phyloP scores from a whole-genome alignment of 2,888 invertebrate species.

The Eupithecia subfuscata region DNA sequence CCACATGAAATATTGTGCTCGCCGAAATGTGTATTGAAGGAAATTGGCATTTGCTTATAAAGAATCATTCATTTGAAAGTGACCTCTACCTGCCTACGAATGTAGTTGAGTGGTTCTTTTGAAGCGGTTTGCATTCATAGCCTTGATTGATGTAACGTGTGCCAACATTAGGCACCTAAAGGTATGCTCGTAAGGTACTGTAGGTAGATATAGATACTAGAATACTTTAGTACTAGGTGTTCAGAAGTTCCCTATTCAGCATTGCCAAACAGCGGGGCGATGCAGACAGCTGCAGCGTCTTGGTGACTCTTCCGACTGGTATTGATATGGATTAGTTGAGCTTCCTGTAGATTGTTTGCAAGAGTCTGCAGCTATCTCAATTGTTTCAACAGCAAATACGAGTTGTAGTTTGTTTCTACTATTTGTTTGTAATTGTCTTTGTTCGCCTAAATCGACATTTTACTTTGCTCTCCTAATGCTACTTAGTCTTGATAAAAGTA shows the following conservation, averaged over 20 bases:
- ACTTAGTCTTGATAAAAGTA: background rate
- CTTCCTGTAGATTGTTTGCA: too few species aligned
- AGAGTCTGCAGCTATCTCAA: too few species aligned
- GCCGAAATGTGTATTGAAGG: slow-evolving; percentile 12
- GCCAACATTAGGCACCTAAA: background rate
- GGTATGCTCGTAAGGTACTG: background rate
- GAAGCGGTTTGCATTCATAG: background rate
- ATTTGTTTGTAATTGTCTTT: too few species aligned
- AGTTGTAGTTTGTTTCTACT: too few species aligned
- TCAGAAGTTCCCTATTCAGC: too few species aligned
- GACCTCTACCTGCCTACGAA: background rate
- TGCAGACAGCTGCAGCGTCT: too few species aligned
- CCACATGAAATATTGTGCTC: slow-evolving; percentile 8
- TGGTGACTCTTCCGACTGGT: too few species aligned
- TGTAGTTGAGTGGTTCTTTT: background rate
- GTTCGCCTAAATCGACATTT: background rate
- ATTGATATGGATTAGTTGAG: too few species aligned
- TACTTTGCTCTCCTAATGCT: background rate
- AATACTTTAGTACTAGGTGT: background rate
- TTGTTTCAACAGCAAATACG: too few species aligned
- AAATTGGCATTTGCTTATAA: background rate
- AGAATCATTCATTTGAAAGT: background rate
- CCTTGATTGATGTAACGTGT: background rate
- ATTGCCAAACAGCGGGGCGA: too few species aligned
- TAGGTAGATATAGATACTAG: background rate